phyloP scores from a whole-genome alignment of 2,888 invertebrate genomes.

The Pollenia griseotomentosa region DNA sequence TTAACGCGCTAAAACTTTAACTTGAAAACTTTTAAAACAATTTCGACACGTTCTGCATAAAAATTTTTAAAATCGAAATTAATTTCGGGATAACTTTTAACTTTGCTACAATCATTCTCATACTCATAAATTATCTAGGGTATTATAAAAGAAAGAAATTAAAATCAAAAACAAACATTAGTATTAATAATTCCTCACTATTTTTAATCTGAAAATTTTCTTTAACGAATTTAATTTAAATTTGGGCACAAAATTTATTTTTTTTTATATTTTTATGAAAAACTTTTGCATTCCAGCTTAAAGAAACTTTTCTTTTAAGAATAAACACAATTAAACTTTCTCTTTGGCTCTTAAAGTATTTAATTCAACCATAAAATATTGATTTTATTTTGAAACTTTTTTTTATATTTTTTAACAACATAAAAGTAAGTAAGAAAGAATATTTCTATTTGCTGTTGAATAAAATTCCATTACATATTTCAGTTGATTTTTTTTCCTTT shows the following conservation, averaged over 20 bases:
- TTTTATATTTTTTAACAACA: neutral
- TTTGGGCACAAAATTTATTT: neutral
- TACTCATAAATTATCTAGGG: too few species aligned
- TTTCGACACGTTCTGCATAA: too few species aligned
- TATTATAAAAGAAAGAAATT: too few species aligned
- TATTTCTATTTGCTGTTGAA: constrained; percentile 11
- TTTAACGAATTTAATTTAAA: neutral
- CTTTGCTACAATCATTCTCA: too few species aligned
- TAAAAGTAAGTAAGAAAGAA: constrained; percentile 31
- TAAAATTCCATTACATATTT: constrained; percentile 38
- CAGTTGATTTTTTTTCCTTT: neutral
- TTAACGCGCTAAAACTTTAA: too few species aligned
- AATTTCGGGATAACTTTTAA: too few species aligned
- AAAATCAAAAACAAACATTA: too few species aligned
- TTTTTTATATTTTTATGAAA: neutral
- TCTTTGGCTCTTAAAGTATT: constrained; percentile 15
- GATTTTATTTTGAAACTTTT: constrained; percentile 37
- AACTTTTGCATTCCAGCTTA: neutral
- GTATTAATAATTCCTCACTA: too few species aligned
- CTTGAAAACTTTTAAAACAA: too few species aligned
- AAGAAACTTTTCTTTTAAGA: constrained; percentile 16
- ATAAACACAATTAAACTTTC: constrained; percentile 1
- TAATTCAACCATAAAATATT: constrained; percentile 57
- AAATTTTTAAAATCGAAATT: too few species aligned
- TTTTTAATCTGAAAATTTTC: neutral